Base-by-base conservation (phyloP, 2,113 vertebrate species). In the Ophiodon elongatus region DNA sequence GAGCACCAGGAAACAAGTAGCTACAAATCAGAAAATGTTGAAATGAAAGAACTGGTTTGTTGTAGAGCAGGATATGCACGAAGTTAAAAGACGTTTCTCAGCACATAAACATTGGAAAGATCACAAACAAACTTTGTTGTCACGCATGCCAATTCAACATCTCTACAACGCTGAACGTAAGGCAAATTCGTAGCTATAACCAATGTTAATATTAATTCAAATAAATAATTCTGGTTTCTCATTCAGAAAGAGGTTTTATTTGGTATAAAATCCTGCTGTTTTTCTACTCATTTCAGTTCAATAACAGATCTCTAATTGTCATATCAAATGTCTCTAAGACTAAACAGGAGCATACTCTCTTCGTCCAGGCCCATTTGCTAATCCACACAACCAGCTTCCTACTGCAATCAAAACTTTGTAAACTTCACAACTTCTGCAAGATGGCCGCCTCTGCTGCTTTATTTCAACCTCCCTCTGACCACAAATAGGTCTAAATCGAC, bases 401-500 rank as follows among this genome's bases (percentile, higher is more conserved):
- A 71, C 79, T 90, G 88, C 93, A 93, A 91, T 95, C 91, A 94
- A 86, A 92, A 79, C 91, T 90, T 79, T 89, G 90, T 93, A 93
- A 93, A 93, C 80, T 88, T 86, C 72, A 85, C 92, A 88, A 88
- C 83, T 87, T 57, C 25, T 52, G 39, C 79, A 89, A 85, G 76
- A 90, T 78, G 88, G 83, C 73, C 43, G 68, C 68, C 72, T 87
- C 68, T 63, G 86, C 94, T 94, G 94, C 88, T 94, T 94, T 91
- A 93, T 91, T 93, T 94, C 93, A 94, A 89, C 84, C 80, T 86
- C 73, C 15, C 60, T 85, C 70, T 89, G 84, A 91, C 92, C 92
- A 93, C 92, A 95, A 95, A 92, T 89, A 85, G 89, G 80, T 80
- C 87, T 90, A 91, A 94, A 94, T 89, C 88, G 80, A 92, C 83